These are phyloP conservation scores for Mythimna ferrago DNA, from an alignment of 2,888 invertebrate genomes.

Conservation along the genomic window DNA sequence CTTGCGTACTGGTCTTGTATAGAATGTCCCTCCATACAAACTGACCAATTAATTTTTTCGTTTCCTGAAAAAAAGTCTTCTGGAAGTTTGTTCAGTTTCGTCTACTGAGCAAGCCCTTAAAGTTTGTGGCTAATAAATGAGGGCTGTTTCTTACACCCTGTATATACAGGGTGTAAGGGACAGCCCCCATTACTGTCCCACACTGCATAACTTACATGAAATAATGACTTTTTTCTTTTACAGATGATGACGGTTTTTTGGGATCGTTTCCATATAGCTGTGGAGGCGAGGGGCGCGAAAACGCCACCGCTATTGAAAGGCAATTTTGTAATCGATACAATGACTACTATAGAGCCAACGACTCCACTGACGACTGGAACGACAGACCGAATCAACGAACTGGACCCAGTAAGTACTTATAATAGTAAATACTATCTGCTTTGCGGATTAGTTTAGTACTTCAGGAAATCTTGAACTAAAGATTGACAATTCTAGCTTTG, in stretches of 20 bases:
- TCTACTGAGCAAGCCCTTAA: too few relatives aligned
- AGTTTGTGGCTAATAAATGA: too few relatives aligned
- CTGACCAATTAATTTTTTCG: too few relatives aligned
- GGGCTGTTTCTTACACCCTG: too few relatives aligned
- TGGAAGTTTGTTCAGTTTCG: too few relatives aligned
- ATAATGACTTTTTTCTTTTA: background rate
- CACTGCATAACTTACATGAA: too few relatives aligned
- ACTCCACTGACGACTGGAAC: conserved; percentile 18
- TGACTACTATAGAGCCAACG: background rate
- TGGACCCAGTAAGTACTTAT: conserved; percentile 30
- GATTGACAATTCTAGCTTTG: background rate
- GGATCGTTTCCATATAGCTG: conserved; percentile 24
- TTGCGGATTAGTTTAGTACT: too few relatives aligned
- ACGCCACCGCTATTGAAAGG: background rate
- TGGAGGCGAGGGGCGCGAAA: background rate
- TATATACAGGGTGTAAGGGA: too few relatives aligned
- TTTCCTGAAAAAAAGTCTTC: too few relatives aligned
- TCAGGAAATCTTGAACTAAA: background rate
- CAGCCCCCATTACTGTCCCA: too few relatives aligned
- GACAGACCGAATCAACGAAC: conserved; percentile 7
- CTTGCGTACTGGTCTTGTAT: too few relatives aligned
- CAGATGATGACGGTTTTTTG: conserved; percentile 49
- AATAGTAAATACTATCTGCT: background rate
- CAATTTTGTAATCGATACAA: conserved; percentile 2
- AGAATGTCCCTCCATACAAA: too few relatives aligned